Conservation (phyloP, 2,797 vertebrate species). For the Crocidura indochinensis region DNA sequence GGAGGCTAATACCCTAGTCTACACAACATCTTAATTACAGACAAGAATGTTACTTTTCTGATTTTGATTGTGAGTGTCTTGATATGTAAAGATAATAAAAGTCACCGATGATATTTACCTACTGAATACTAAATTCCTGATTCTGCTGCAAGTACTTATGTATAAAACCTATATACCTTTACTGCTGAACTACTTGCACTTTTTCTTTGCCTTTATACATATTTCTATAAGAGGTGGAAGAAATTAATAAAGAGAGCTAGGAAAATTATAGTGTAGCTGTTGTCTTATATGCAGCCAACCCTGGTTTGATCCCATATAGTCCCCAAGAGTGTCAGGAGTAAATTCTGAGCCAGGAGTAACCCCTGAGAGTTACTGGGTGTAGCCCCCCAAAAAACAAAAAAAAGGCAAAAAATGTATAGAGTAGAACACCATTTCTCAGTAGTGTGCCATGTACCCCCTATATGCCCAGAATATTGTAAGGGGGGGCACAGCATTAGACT, state of each 20-base stretch:
- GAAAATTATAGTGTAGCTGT: background rate
- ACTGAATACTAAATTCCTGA: background rate
- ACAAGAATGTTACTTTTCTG: background rate
- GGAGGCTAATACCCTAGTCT: background rate
- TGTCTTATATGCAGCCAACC: too few relatives aligned
- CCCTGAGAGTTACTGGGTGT: too few relatives aligned
- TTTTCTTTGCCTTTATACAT: rapidly evolving
- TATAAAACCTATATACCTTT: background rate
- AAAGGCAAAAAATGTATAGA: too few relatives aligned
- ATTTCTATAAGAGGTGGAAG: background rate
- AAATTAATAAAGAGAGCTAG: background rate
- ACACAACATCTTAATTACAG: background rate
- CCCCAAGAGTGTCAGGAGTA: too few relatives aligned
- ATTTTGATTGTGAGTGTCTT: background rate
- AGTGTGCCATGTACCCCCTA: too few relatives aligned
- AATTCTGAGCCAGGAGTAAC: too few relatives aligned
- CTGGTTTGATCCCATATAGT: too few relatives aligned
- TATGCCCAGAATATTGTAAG: too few relatives aligned
- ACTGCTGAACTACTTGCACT: background rate
- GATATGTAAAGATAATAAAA: background rate
- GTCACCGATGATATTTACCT: too few relatives aligned
- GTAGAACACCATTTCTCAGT: too few relatives aligned
- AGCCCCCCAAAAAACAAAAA: too few relatives aligned
- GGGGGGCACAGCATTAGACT: too few relatives aligned
- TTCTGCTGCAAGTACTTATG: background rate